Evolutionary conservation across 2,797 vertebrate genomes (phyloP), one percentile per base, ranked within the genome.

Genomic region (Pampus argenteus): DNA sequence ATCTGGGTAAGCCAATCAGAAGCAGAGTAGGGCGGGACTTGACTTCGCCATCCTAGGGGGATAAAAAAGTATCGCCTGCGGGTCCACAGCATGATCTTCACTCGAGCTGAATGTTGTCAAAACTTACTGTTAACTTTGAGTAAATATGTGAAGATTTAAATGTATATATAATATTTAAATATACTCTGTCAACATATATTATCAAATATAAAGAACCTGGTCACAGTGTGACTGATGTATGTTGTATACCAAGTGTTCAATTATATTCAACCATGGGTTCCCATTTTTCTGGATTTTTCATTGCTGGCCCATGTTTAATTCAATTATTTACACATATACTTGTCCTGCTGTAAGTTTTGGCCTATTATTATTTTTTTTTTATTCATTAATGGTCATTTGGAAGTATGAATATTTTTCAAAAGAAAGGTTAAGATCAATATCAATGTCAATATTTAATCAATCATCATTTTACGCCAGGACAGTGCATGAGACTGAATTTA

Each of bases 331-430:
- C 17, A 44, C 8, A 11, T 17, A 17, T 44, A 6, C 40, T 42
- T 42, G 40, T 42, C 40, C 40, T 44, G 40, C 40, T 18, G 40
- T 18, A 3, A 17, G 17, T 44, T 18, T 18, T 44, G 40, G 40
- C 6, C 3, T 44, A 7, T 18, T 44, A 18, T n/a, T n/a, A 44
- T 44, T 18, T 31, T 6, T 52, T 13, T 22, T 2, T 52, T 34
- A 57, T 42, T 13, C 1, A 52, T 50, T 10, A 22, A 65, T 17
- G 2, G 0, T 54, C 13, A 52, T 18, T 4, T 36, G 29, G 4
- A 47, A 5, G 4, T 54, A 3, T 51, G 49, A 52, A 8, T 25
- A 51, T 22, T 25, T 69, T 71, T 7, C 42, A 70, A 50, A n/a
- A n/a, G 3, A 15, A 28, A 34, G 58, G n/a, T 15, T 5, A 22